Evolutionary conservation across 1,140 invertebrate genomes (phyloP).

Genomic region (Orchestia grillus): DNA sequence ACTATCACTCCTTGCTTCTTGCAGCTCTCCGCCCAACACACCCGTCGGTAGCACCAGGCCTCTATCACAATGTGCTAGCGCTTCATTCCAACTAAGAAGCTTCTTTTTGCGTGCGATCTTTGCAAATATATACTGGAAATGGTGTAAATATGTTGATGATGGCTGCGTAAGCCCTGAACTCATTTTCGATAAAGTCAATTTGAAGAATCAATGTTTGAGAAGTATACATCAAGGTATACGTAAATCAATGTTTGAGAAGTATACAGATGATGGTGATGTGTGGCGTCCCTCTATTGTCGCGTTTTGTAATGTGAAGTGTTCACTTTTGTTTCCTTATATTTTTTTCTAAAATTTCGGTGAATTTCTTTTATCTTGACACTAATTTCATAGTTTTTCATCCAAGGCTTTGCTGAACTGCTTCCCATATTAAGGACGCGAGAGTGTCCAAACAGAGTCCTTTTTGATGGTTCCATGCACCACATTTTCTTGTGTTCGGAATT

Average conservation of each 20-base stretch:
- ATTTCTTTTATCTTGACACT: background rate
- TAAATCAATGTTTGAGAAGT: conserved; percentile 10
- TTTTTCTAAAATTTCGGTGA: conserved; percentile 10
- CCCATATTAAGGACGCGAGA: background rate
- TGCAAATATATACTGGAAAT: background rate
- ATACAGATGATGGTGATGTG: conserved; percentile 46
- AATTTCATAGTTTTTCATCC: background rate
- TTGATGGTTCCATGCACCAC: background rate
- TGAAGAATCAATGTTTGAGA: background rate
- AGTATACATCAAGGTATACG: background rate
- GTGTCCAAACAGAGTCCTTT: background rate
- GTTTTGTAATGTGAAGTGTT: conserved; percentile 26
- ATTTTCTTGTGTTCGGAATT: background rate
- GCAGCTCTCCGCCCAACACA: background rate
- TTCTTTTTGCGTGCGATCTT: background rate
- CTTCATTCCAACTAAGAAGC: background rate
- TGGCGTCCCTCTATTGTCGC: background rate
- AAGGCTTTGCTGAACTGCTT: background rate
- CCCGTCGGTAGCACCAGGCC: background rate
- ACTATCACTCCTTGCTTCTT: conserved; percentile 21
- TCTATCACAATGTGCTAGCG: conserved; percentile 8
- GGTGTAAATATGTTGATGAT: background rate
- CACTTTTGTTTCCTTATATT: background rate
- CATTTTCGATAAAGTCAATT: background rate
- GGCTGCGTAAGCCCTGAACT: background rate